Evolutionary conservation across 2,888 invertebrate species (phyloP).

Genomic region (Hydraecia micacea): DNA sequence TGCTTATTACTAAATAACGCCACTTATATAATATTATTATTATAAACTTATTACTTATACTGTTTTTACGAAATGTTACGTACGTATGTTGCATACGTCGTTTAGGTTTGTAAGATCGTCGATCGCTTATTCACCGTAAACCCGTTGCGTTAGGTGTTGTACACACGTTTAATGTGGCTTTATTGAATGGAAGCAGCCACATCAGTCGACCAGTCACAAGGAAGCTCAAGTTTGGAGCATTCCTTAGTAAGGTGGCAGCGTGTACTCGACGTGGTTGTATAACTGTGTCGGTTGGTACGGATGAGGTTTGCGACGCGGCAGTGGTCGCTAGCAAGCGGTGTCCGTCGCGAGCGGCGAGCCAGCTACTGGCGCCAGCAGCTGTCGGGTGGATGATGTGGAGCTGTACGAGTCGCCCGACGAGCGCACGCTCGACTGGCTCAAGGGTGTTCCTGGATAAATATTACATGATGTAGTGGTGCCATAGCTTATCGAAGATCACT

Average conservation of each 20-base stretch:
- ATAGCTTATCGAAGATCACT: background rate
- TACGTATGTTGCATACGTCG: slow-evolving; percentile 36
- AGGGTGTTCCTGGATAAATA: slow-evolving; percentile 91
- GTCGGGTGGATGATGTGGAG: slow-evolving; percentile 94
- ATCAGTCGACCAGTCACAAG: background rate
- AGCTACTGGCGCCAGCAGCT: slow-evolving; percentile 88
- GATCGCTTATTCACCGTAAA: slow-evolving; percentile 25
- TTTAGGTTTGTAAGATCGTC: background rate
- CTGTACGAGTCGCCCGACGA: slow-evolving; percentile 96
- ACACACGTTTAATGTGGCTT: slow-evolving; percentile 4
- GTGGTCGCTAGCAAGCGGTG: slow-evolving; percentile 73
- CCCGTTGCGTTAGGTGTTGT: slow-evolving; percentile 7
- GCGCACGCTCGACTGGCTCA: slow-evolving; percentile 92
- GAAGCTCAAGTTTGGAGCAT: slow-evolving; percentile 1
- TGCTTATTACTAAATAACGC: slow-evolving; percentile 36
- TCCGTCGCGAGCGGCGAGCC: slow-evolving; percentile 71
- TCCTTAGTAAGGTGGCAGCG: slow-evolving; percentile 50
- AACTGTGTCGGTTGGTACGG: slow-evolving; percentile 36
- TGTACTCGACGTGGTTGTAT: slow-evolving; percentile 43
- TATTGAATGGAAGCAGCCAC: background rate
- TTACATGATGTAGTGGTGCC: background rate
- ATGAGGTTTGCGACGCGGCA: slow-evolving; percentile 64
- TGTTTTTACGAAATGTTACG: slow-evolving; percentile 26
- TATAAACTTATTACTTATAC: slow-evolving; percentile 1
- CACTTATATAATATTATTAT: slow-evolving; percentile 12